Conservation (phyloP, 2,888 invertebrate genomes). For the Alviniconcha strummeri region DNA sequence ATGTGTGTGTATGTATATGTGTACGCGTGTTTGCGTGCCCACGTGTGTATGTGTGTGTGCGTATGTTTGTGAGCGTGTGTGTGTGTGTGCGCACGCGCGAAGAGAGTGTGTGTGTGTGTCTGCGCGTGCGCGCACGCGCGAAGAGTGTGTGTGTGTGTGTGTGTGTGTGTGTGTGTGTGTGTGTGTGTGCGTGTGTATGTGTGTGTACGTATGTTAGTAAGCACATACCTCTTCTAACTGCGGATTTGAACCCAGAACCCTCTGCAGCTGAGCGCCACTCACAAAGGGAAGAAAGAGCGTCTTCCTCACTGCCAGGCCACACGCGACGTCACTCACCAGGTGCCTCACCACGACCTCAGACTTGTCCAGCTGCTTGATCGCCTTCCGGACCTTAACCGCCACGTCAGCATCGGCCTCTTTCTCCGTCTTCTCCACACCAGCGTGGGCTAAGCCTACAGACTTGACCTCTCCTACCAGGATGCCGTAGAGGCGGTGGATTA, state of each 20-base stretch:
- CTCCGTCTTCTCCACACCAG: no score
- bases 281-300: constrained; percentile 17
- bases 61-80: neutral
- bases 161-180: no score
- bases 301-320: neutral
- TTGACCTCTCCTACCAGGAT: constrained; percentile 18
- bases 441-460: constrained; percentile 1
- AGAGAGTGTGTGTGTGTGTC: neutral
- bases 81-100: neutral
- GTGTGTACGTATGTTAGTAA: no score
- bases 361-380: constrained; percentile 9
- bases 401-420: neutral
- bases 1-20: neutral
- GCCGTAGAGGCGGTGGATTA: constrained; percentile 13
- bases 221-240: neutral
- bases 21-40: neutral
- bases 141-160: no score
- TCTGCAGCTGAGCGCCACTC: neutral
- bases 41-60: neutral
- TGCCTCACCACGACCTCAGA: constrained; percentile 7
- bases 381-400: neutral
- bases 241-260: neutral
- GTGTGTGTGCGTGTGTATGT: no score
- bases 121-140: neutral
- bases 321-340: neutral